Conservation (phyloP, 35 echinoderm and acorn worm species). For the Apostichopus californicus region DNA sequence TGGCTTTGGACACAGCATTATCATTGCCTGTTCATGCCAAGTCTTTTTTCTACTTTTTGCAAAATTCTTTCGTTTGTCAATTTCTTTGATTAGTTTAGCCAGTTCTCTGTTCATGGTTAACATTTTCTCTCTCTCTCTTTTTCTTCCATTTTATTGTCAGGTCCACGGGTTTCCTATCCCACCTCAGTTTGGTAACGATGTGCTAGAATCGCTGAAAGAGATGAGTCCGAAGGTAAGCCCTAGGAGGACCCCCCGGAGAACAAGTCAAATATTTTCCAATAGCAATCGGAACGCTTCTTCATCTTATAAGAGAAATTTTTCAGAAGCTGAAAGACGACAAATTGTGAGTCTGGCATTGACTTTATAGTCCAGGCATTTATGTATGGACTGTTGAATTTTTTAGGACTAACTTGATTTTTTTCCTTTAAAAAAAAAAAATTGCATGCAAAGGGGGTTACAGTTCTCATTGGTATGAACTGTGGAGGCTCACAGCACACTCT, state of each 20-base stretch:
- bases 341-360: slow-evolving; percentile 1
- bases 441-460: no score
- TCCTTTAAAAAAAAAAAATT: no score
- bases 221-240: slow-evolving; percentile 19
- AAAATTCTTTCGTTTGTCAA: no score
- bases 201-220: background rate
- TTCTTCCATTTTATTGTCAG: slow-evolving; percentile 2
- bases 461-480: no score
- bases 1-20: no score
- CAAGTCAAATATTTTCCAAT: slow-evolving; percentile 31
- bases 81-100: background rate
- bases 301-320: slow-evolving; percentile 44
- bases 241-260: slow-evolving; percentile 10
- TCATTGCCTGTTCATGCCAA: no score
- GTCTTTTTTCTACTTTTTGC: no score
- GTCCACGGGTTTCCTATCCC: slow-evolving; percentile 68
- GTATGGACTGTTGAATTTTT: no score
- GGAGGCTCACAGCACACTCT: no score
- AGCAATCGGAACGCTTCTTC: slow-evolving; percentile 53
- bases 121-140: background rate
- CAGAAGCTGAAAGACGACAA: slow-evolving; percentile 4
- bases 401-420: background rate
- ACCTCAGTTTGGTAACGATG: slow-evolving; percentile 5
- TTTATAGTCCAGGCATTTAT: background rate
- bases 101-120: background rate